Conservation (phyloP, 1,140 invertebrate species). For the Penaeus chinensis region DNA sequence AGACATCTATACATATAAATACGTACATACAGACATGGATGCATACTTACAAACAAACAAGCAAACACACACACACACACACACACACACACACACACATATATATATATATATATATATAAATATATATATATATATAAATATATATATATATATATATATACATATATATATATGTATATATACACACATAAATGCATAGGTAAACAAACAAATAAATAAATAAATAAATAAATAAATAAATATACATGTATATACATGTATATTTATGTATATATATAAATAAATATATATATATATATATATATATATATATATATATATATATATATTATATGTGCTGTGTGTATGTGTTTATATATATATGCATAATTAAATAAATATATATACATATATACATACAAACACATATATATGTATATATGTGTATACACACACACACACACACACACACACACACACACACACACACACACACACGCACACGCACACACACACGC, state of each 20-base stretch:
- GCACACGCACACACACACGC: background rate
- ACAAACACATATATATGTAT: background rate
- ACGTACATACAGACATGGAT: background rate
- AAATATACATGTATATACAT: too few species aligned
- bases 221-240: too few species aligned
- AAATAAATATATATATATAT: background rate
- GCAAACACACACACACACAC: background rate
- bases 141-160: background rate
- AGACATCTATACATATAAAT: too few species aligned
- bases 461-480: background rate
- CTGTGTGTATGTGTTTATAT: background rate
- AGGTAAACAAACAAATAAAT: too few species aligned
- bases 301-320: slow-evolving; percentile 9
- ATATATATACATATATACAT: slow-evolving; percentile 4
- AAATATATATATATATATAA: slow-evolving; percentile 5
- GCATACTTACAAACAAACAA: background rate
- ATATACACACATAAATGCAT: too few species aligned
- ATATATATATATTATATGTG: background rate
- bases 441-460: background rate
- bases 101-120: background rate
- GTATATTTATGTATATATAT: background rate
- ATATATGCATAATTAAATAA: background rate
- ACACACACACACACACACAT: background rate
- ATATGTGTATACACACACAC: background rate
- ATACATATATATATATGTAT: too few species aligned